Conservation (phyloP, 2,797 vertebrate genomes). For the Mus caroli region DNA sequence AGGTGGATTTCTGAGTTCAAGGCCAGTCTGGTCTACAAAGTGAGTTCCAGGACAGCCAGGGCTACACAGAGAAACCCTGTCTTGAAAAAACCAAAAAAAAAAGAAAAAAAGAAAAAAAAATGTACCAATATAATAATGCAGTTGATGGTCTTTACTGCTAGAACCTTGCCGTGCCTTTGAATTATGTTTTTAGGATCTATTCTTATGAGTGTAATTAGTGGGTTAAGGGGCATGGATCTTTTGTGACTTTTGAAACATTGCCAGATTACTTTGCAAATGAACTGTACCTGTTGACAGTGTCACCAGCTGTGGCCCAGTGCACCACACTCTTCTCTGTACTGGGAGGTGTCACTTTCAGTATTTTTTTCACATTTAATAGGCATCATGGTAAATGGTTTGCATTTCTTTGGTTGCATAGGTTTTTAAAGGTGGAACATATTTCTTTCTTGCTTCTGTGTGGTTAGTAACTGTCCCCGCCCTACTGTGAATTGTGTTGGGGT, state of each 20-base stretch:
- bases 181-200: conserved; percentile 61
- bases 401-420: conserved; percentile 57
- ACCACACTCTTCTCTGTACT: conserved; percentile 17
- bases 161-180: conserved; percentile 51
- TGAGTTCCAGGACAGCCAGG: too few relatives aligned
- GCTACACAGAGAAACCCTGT: too few relatives aligned
- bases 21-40: too few relatives aligned
- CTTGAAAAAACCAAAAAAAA: too few relatives aligned
- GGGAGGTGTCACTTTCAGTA: conserved; percentile 32
- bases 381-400: conserved; percentile 34
- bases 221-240: conserved; percentile 48
- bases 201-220: conserved; percentile 48
- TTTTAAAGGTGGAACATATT: conserved; percentile 43
- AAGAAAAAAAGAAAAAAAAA: neutral
- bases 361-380: conserved; percentile 16
- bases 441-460: neutral
- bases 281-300: conserved; percentile 24
- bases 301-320: neutral
- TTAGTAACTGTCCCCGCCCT: conserved; percentile 20
- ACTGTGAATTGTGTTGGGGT: neutral
- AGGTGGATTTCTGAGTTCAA: too few relatives aligned
- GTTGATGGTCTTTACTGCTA: conserved; percentile 43
- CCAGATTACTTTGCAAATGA: conserved; percentile 59
- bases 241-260: conserved; percentile 55
- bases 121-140: conserved; percentile 47